phyloP scores from a whole-genome alignment of 2,113 vertebrate species.

The Sigmodon hispidus region DNA sequence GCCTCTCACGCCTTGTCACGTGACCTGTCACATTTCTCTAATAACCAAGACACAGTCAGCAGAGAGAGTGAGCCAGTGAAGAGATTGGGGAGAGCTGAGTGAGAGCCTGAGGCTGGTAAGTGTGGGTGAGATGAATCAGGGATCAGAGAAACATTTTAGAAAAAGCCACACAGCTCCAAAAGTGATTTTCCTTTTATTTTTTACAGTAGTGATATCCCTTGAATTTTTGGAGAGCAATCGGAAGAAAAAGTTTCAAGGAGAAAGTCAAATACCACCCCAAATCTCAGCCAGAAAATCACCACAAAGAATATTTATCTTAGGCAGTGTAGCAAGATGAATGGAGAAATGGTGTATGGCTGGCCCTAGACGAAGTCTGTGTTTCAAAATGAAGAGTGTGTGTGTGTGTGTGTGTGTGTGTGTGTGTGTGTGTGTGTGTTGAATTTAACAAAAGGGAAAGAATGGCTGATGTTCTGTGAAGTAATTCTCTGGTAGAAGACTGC shows the following conservation, averaged over 20 bases:
- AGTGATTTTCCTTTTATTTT: not conserved
- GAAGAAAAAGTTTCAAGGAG: not conserved
- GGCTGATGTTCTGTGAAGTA: not conserved
- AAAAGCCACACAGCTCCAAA: not conserved
- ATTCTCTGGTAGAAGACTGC: not conserved
- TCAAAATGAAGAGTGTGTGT: not conserved
- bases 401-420: no score
- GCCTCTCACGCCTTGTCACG: not conserved
- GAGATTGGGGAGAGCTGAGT: not conserved
- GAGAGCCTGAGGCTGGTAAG: not conserved
- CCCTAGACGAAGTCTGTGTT: not conserved
- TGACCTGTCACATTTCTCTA: not conserved
- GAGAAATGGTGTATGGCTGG: not conserved
- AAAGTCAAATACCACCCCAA: slow-evolving; percentile 2
- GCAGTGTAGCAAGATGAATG: not conserved
- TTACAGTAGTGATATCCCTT: not conserved
- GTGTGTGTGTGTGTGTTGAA: not conserved
- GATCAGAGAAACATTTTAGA: not conserved
- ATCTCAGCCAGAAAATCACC: not conserved
- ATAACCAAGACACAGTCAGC: not conserved
- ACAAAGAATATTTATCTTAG: not conserved
- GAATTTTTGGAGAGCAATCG: not conserved
- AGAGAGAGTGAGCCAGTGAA: not conserved
- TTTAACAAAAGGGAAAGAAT: slow-evolving; percentile 33
- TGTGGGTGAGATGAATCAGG: not conserved